phyloP scores from a whole-genome alignment of 2,113 vertebrate genomes.

The Ciconia stormi region DNA sequence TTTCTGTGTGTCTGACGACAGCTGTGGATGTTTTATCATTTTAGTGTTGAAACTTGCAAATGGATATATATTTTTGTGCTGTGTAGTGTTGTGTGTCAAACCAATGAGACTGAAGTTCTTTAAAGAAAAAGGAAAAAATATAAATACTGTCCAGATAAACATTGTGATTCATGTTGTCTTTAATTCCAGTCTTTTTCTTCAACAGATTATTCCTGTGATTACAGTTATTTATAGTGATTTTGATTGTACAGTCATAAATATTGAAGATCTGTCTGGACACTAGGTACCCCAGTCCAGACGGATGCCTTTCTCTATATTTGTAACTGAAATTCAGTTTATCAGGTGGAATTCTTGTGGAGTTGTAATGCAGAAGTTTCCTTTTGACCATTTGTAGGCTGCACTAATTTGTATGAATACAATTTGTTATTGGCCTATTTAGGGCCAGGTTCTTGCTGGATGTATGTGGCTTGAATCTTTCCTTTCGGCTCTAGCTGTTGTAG shows the following conservation, averaged over 20 bases:
- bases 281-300: neutral
- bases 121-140: neutral
- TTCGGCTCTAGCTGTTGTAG: neutral
- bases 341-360: neutral
- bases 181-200: neutral
- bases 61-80: neutral
- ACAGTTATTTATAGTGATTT: neutral
- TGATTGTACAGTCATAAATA: neutral
- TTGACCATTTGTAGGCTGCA: neutral
- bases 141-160: neutral
- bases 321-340: neutral
- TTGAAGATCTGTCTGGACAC: neutral
- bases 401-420: neutral
- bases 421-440: neutral
- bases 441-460: neutral
- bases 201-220: neutral
- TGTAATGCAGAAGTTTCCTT: neutral
- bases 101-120: neutral
- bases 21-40: neutral
- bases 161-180: neutral
- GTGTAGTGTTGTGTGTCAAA: neutral
- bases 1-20: neutral
- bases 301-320: neutral
- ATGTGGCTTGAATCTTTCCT: neutral
- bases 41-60: neutral